Base-by-base conservation (phyloP, 2,888 invertebrate genomes). In the Dascillus cervinus region DNA sequence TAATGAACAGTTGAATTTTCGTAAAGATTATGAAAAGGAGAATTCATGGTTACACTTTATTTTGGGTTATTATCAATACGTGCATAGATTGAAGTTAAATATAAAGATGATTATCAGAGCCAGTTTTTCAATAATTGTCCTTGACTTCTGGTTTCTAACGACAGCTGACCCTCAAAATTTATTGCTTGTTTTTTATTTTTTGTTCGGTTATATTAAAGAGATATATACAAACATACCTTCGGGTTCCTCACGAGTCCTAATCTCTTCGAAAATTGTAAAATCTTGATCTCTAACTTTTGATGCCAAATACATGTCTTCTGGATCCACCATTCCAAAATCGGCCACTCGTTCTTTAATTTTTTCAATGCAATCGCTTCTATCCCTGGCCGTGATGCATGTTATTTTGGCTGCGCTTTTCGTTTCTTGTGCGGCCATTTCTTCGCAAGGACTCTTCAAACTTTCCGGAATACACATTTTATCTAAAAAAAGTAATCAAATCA, bases 251-350 rank as follows among this genome's bases (percentile, higher is more conserved):
- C 77, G 73, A 3, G 83, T 84, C 31, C 85, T 72, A 41, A 86
- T 81, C 62, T 84, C 83, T 43, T 81, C 79, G 53, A 83, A 75
- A 3, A 88, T 71, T 1, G 79, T 77, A 55, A 82, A 82, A 61
- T 86, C 79, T 58, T 82, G 75, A 56, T 84, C 75, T 11, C 74
- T 75, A 29, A 76, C 69, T 44, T 79, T 79, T 22, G 78, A 72
- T 1, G 86, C 88, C 22, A 90, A 75, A 58, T 88, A 90, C 76
- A 89, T 85, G 53, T 89, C 88, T 52, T 89, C 89, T 2, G 91
- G 87, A 55, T 90, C 89, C 2, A 83, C 79, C 4, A 82, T 79
- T 13, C 83, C 77, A 32, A 90, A 73, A 59, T 92, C 91, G 1
- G 89, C 90, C 53, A 80, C 75, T 12, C 82, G 74, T 44, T 77